Evolutionary conservation across 64 coral and sea anemone species (phyloP).

Genomic region (Montipora capricornis): DNA sequence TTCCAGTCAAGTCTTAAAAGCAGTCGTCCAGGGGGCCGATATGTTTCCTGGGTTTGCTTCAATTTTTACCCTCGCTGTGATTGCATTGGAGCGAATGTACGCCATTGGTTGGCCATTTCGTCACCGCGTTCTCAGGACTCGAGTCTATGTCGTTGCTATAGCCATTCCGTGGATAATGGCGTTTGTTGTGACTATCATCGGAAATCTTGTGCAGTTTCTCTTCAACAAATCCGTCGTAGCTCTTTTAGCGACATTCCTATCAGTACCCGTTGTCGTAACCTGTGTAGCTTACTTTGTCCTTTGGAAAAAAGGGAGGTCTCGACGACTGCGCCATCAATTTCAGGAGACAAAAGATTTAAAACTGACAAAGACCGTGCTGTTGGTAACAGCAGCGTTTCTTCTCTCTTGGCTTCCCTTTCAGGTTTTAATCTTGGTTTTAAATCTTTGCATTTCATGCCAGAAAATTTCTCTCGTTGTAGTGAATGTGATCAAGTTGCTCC

Average conservation of each 20-base stretch:
- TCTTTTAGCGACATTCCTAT: neutral
- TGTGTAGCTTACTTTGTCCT: neutral
- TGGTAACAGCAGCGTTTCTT: conserved; percentile 8
- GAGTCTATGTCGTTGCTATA: neutral
- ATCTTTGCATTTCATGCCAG: neutral
- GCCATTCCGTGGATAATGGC: neutral
- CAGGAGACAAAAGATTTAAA: neutral
- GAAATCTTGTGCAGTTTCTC: neutral
- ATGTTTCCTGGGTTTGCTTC: conserved; percentile 50
- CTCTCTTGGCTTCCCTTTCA: conserved; percentile 6
- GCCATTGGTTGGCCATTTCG: conserved; percentile 36
- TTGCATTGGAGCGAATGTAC: conserved; percentile 47
- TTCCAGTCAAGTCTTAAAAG: neutral
- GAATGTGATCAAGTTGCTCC: neutral
- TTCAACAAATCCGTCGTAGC: neutral
- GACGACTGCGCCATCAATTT: neutral
- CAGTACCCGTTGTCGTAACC: neutral
- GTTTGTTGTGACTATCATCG: neutral
- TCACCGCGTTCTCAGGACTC: neutral
- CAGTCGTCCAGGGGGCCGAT: neutral
- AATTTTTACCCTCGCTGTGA: conserved; percentile 7
- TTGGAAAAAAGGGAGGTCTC: conserved; percentile 19
- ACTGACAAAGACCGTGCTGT: neutral
- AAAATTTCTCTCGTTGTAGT: neutral
- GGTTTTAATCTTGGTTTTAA: neutral